These are phyloP conservation scores for Lochmaea crataegi DNA, from an alignment of 2,888 invertebrate species.

Conservation along the genomic window DNA sequence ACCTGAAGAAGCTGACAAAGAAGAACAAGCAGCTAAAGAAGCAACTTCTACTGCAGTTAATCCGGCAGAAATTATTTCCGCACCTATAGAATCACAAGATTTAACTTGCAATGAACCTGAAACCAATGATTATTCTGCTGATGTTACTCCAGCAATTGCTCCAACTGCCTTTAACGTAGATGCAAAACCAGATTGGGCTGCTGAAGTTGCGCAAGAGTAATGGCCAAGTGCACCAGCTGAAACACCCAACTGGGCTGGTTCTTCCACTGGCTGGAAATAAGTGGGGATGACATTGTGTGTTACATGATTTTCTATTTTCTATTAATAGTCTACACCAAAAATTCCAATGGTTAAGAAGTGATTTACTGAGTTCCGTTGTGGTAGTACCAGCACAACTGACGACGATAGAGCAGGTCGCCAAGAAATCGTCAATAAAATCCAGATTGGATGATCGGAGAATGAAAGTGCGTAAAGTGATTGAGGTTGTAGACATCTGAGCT, in stretches of 20 bases:
- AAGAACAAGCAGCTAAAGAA: constrained; percentile 91
- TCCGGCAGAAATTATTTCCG: constrained; percentile 52
- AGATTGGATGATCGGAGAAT: no score
- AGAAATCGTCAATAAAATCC: no score
- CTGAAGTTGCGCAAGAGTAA: constrained; percentile 51
- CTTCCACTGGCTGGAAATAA: constrained; percentile 68
- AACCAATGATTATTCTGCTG: constrained; percentile 67
- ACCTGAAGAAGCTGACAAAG: constrained; percentile 98
- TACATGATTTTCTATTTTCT: constrained; percentile 38
- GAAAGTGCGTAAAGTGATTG: no score
- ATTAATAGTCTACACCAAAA: no score
- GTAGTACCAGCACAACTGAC: no score
- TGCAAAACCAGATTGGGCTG: constrained; percentile 59
- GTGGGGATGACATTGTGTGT: constrained; percentile 18
- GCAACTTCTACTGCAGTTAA: constrained; percentile 66
- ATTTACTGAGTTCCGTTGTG: no score
- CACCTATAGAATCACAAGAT: constrained; percentile 52
- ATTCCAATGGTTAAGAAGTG: no score
- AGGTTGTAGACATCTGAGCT: no score
- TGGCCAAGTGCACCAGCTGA: constrained; percentile 57
- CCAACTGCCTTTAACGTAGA: constrained; percentile 59
- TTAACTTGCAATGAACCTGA: constrained; percentile 68
- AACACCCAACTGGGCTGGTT: constrained; percentile 71
- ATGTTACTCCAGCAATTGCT: constrained; percentile 57
- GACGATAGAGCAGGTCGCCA: no score